These are phyloP conservation scores for Cryptoblepharus egeriae DNA, from an alignment of 2,797 vertebrate genomes.

Conservation along the genomic window DNA sequence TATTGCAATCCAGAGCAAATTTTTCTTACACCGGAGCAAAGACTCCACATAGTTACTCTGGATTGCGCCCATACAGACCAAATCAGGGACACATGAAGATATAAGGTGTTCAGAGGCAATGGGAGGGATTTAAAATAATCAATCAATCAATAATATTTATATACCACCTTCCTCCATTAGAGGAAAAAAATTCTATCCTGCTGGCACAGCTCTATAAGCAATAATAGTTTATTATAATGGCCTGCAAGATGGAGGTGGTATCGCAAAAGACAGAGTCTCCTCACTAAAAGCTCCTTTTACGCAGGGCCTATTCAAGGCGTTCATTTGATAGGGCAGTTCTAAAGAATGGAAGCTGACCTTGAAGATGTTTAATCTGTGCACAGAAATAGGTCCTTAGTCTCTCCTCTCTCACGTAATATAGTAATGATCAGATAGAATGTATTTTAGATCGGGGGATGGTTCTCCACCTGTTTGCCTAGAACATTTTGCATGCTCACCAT, in stretches of 20 bases:
- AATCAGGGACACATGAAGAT: too few species aligned
- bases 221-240: not conserved
- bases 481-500: not conserved
- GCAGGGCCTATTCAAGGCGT: not conserved
- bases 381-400: not conserved
- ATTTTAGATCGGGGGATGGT: not conserved
- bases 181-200: not conserved
- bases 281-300: not conserved
- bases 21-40: too few species aligned
- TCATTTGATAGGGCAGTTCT: not conserved
- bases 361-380: too few species aligned
- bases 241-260: not conserved
- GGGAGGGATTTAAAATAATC: too few species aligned
- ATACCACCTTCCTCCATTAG: accelerated
- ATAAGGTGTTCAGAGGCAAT: too few species aligned
- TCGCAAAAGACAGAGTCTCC: not conserved
- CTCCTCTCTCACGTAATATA: not conserved
- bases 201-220: too few species aligned
- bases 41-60: too few species aligned
- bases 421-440: not conserved
- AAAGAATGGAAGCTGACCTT: not conserved
- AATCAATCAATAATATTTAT: too few species aligned
- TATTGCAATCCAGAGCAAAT: too few species aligned
- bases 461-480: too few species aligned
- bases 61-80: too few species aligned